phyloP scores from a whole-genome alignment of 2,797 vertebrate species.

The Leucoraja ocellata region DNA sequence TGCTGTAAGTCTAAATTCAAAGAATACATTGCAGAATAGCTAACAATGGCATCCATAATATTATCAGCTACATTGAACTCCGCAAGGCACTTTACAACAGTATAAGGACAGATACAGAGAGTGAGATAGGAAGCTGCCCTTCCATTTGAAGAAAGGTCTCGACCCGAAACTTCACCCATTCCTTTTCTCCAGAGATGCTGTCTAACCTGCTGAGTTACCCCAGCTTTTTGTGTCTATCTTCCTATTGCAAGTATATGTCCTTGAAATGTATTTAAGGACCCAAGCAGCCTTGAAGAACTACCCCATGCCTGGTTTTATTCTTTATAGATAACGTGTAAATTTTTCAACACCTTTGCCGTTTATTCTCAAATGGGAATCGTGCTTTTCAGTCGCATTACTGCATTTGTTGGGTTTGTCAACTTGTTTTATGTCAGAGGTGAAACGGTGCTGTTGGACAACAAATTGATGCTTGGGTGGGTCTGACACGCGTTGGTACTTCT shows the following conservation, averaged over 20 bases:
- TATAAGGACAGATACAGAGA: neutral
- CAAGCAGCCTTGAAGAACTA: neutral
- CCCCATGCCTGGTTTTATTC: neutral
- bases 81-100: neutral
- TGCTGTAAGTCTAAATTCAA: too few relatives aligned
- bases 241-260: neutral
- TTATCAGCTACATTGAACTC: neutral
- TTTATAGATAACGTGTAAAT: neutral
- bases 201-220: too few relatives aligned
- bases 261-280: neutral
- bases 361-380: neutral
- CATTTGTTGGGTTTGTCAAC: neutral
- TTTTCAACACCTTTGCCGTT: neutral
- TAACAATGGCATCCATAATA: neutral
- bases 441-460: neutral
- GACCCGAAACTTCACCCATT: too few relatives aligned
- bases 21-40: neutral
- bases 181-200: too few relatives aligned
- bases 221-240: neutral
- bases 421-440: neutral
- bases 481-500: neutral
- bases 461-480: neutral
- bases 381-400: neutral
- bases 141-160: too few relatives aligned
- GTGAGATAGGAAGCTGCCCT: neutral